Base-by-base conservation (phyloP, 1,140 invertebrate genomes). In the Harpegnathos saltator region DNA sequence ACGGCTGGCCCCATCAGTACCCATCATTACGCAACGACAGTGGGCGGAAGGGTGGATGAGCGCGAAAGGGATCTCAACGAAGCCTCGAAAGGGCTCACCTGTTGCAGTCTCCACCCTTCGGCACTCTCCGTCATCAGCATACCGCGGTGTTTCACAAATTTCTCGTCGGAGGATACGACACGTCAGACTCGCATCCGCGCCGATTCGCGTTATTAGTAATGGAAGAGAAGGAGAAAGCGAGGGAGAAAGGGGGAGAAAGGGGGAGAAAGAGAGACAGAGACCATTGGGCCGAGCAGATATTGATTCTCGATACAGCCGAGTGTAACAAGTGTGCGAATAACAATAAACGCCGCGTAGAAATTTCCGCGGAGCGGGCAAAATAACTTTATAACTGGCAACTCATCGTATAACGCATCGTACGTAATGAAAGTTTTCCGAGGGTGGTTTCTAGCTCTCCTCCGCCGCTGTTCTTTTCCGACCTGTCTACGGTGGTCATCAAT, bases 51-150 rank as follows among this genome's bases (percentile, higher is more conserved):
- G 66, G 75, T n/a, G 62, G 68, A 85, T 89, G 81, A 77, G 86
- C 74, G 72, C 33, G 62, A 87, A 88, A 90, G 83, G 75, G 84
- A 90, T 82, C 81, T 33, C 29, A 82, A 66, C 84, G 80, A 87
- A 83, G 78, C 84, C 56, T 82, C 86, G 78, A 88, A 92, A 91
- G 89, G 89, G 89, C 85, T 92, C 92, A 93, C 92, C 92, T 93
- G 92, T 93, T 93, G 92, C 92, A 80, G 84, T 85, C 73, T 83
- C 86, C 44, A 52, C 61, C 75, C 71, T 61, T 82, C 22, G 17
- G 26, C 71, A 83, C 15, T 7, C 61, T 68, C 26, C 58, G 73
- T 33, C 1, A 82, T 89, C 82, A 82, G 44, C 65, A 82, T 75
- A 65, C 15, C 66, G 9, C 9, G 22, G 29, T 26, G 26, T 61